phyloP scores from a whole-genome alignment of 2,113 vertebrate genomes.

The Ctenodactylus gundi region DNA sequence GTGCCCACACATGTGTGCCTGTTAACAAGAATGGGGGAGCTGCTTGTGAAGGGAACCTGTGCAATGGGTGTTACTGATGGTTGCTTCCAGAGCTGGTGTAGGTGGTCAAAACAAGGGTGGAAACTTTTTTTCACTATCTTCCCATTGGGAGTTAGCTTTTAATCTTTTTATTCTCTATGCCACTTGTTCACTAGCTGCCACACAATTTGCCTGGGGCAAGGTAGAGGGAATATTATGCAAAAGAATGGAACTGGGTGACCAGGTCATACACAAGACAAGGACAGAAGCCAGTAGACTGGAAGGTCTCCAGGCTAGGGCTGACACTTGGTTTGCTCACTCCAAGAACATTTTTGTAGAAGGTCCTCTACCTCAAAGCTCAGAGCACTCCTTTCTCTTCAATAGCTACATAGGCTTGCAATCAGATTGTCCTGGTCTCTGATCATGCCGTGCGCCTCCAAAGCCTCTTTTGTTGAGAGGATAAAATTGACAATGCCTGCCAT shows the following conservation, averaged over 20 bases:
- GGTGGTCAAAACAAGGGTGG: neutral
- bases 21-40: accelerated
- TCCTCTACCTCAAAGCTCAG: neutral
- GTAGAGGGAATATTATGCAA: neutral
- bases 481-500: neutral
- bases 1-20: too few relatives aligned
- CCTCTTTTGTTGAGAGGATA: neutral
- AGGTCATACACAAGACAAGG: accelerated
- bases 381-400: neutral
- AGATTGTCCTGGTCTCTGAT: neutral
- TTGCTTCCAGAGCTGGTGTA: neutral
- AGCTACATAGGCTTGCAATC: neutral
- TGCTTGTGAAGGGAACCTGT: neutral
- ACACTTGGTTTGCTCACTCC: accelerated
- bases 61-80: neutral
- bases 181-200: neutral
- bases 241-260: neutral
- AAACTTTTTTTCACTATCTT: neutral
- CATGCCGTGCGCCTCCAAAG: neutral
- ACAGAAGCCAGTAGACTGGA: accelerated
- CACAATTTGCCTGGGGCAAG: neutral
- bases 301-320: neutral
- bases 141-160: neutral
- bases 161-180: neutral
- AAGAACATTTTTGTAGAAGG: neutral